Percentiles rank a stretch among this genome's conserved stretches.
Conservation (phyloP, 2,888 invertebrate genomes). For the Tipula vernalis region DNA sequence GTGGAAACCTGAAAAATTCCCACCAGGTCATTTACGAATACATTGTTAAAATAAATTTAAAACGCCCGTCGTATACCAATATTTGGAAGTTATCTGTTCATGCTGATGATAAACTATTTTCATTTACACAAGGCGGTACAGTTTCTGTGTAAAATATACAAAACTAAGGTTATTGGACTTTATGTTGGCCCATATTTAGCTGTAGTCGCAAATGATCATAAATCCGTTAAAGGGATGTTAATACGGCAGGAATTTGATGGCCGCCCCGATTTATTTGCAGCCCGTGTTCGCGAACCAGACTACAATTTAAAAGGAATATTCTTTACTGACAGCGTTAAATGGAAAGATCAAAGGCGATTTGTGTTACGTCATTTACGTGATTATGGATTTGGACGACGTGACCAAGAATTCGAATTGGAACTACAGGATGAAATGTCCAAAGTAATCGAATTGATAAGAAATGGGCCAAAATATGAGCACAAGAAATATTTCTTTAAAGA, state of each 20-base stretch:
- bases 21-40: background rate
- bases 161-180: constrained; percentile 44
- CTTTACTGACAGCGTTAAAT: constrained; percentile 25
- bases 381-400: too few relatives aligned
- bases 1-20: background rate
- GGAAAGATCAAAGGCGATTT: constrained; percentile 55
- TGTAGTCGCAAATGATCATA: constrained; percentile 28
- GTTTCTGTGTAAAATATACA: constrained; percentile 38
- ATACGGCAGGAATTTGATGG: too few relatives aligned
- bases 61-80: background rate
- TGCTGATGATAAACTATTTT: too few relatives aligned
- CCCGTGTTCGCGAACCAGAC: constrained; percentile 38
- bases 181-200: constrained; percentile 40
- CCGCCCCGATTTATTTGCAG: constrained; percentile 24
- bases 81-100: too few relatives aligned
- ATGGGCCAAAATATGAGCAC: background rate
- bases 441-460: background rate
- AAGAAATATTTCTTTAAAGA: constrained; percentile 12
- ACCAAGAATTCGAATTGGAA: constrained; percentile 39
- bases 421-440: constrained; percentile 35
- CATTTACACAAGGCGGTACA: too few relatives aligned
- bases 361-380: constrained; percentile 36
- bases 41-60: background rate
- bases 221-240: too few relatives aligned
- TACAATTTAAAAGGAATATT: constrained; percentile 41